Conservation (phyloP, 2,797 vertebrate species). For the Argya squamiceps region DNA sequence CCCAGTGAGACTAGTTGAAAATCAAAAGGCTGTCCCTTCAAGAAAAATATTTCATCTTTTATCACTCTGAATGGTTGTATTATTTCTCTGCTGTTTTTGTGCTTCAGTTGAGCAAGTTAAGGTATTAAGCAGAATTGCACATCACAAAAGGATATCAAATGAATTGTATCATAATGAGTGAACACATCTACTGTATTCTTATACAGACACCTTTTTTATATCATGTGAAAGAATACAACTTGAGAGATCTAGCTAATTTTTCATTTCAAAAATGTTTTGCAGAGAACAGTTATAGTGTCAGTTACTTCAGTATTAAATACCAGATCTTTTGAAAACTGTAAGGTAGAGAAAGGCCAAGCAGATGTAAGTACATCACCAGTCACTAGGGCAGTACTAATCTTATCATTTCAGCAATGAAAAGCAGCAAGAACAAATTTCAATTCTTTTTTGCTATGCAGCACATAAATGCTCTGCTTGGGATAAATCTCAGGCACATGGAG, state of each 20-base stretch:
- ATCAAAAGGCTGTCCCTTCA: background rate
- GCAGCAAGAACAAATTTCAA: background rate
- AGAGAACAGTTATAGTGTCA: background rate
- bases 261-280: background rate
- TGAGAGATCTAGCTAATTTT: background rate
- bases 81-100: background rate
- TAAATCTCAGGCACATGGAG: background rate
- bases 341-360: background rate
- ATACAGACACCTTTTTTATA: background rate
- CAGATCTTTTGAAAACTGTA: background rate
- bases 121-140: slow-evolving; percentile 14
- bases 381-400: background rate
- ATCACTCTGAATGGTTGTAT: background rate
- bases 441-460: background rate
- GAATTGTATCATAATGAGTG: slow-evolving; percentile 7
- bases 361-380: background rate
- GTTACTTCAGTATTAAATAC: background rate
- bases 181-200: background rate
- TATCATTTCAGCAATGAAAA: background rate
- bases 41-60: background rate
- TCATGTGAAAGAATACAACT: background rate
- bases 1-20: background rate
- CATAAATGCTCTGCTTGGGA: background rate
- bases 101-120: slow-evolving; percentile 15
- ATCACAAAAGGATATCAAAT: slow-evolving; percentile 4